These are phyloP conservation scores for Scaptomyza montana DNA, from an alignment of 1,140 invertebrate species.

Conservation along the genomic window DNA sequence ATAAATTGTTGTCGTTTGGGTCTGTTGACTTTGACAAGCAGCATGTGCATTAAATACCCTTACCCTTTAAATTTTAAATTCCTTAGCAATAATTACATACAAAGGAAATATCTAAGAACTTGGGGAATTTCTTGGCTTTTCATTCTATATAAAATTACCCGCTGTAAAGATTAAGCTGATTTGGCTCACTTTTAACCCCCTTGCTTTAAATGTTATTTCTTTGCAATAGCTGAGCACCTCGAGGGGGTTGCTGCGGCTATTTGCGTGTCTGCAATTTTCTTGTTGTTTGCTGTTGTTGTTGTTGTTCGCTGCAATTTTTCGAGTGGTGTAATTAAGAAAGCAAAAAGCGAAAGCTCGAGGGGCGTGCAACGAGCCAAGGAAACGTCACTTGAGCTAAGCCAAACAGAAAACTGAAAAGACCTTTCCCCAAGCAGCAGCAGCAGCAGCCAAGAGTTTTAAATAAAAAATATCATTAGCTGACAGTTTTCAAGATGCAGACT, in stretches of 20 bases:
- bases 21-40: neutral
- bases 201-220: constrained; percentile 25
- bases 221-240: constrained; percentile 14
- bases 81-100: neutral
- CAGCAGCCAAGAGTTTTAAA: constrained; percentile 16
- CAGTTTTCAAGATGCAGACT: constrained; percentile 52
- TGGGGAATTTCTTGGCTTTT: constrained; percentile 8
- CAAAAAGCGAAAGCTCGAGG: constrained; percentile 63
- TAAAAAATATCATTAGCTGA: constrained; percentile 62
- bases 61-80: neutral
- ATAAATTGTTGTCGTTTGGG: neutral
- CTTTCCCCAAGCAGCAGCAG: neutral
- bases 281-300: neutral
- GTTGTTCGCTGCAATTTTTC: constrained; percentile 55
- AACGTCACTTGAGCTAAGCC: constrained; percentile 50
- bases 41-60: constrained; percentile 16
- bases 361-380: constrained; percentile 38
- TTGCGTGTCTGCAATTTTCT: constrained; percentile 66
- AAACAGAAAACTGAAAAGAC: constrained; percentile 30
- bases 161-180: constrained; percentile 1
- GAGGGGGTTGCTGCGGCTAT: constrained; percentile 32
- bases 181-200: neutral
- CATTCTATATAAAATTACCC: neutral
- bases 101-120: neutral
- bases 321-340: constrained; percentile 69